A percentile compares a stretch with the other conserved stretches of the same genome.
These are phyloP conservation scores for Cecropterus lyciades DNA, from an alignment of 1,140 invertebrate species.

Conservation along the genomic window DNA sequence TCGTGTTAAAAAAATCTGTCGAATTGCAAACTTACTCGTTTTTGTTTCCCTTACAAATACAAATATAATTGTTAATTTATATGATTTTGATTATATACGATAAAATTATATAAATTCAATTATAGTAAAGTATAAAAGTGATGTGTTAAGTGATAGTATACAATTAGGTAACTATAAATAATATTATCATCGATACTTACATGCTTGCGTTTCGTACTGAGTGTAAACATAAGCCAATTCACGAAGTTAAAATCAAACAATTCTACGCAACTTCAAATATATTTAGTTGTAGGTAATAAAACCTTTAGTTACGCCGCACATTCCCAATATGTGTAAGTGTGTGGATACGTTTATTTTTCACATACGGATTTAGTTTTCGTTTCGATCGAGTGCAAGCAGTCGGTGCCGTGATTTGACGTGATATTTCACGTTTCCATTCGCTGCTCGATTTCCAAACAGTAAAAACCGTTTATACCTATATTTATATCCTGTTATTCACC, in stretches of 20 bases:
- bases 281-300: background rate
- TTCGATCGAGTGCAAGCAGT: slow-evolving; percentile 34
- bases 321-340: slow-evolving; percentile 3
- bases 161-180: too few species aligned
- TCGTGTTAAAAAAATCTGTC: too few species aligned
- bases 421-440: slow-evolving; percentile 44
- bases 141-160: too few species aligned
- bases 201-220: too few species aligned
- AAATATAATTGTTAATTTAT: too few species aligned
- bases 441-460: slow-evolving; percentile 34
- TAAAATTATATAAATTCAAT: too few species aligned
- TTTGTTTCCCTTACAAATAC: too few species aligned
- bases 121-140: too few species aligned
- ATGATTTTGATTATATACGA: too few species aligned
- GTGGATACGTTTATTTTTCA: slow-evolving; percentile 31
- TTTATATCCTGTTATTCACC: slow-evolving; percentile 22
- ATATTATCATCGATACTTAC: too few species aligned
- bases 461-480: slow-evolving; percentile 18
- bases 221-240: background rate
- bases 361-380: slow-evolving; percentile 34
- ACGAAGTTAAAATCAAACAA: background rate
- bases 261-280: background rate
- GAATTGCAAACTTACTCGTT: too few species aligned
- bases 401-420: slow-evolving; percentile 40
- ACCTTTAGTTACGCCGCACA: background rate